Evolutionary conservation across 2,113 vertebrate species (phyloP).

Genomic region (Peromyscus leucopus): DNA sequence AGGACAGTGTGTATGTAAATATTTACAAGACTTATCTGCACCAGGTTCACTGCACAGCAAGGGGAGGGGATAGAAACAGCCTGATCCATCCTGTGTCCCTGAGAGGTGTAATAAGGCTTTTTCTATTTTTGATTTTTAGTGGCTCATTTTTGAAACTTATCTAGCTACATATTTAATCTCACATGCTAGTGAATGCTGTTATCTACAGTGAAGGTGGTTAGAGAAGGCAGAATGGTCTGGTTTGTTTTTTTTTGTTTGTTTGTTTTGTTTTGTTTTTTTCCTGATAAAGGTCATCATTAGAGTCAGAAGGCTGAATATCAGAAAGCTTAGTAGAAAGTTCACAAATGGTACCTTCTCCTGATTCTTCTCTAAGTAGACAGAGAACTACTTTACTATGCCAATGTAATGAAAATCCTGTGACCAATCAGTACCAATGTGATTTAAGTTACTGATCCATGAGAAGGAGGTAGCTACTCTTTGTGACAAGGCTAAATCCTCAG

Average conservation of each 20-base stretch:
- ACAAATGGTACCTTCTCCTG: not conserved
- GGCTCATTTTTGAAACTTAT: not conserved
- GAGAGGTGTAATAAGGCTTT: not conserved
- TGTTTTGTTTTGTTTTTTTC: no score
- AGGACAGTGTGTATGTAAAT: not conserved
- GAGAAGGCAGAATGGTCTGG: rapidly evolving
- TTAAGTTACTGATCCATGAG: not conserved
- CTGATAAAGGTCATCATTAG: not conserved
- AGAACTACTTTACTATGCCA: not conserved
- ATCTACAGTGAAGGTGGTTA: not conserved
- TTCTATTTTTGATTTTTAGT: not conserved
- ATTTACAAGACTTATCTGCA: not conserved
- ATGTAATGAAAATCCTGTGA: no score
- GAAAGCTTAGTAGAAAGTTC: not conserved
- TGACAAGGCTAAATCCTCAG: not conserved
- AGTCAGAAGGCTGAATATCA: not conserved
- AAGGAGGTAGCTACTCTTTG: not conserved
- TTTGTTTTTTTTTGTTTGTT: no score
- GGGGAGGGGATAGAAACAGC: no score
- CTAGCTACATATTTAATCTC: not conserved
- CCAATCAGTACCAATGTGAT: no score
- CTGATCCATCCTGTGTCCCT: rapidly evolving
- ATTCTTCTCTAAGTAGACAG: not conserved
- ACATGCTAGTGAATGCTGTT: not conserved
- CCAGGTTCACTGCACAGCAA: not conserved